These are phyloP conservation scores for Gadus macrocephalus DNA, from an alignment of 2,113 vertebrate genomes.

Conservation along the genomic window DNA sequence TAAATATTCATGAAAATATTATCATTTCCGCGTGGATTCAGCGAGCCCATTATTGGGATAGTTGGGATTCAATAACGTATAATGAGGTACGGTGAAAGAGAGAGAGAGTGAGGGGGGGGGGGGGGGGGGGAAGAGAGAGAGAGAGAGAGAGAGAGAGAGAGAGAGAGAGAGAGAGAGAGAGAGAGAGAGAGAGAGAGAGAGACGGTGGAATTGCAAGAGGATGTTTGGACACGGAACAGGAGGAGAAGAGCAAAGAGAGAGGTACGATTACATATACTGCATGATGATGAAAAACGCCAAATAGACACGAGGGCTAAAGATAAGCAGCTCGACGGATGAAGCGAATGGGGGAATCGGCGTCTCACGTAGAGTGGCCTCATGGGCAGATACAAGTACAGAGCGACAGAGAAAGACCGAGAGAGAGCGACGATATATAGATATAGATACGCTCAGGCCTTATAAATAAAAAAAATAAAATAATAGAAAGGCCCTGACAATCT, in stretches of 20 bases:
- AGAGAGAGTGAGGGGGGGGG: conserved; percentile 3
- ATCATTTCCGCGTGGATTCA: conserved; percentile 46
- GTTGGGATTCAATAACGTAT: conserved; percentile 32
- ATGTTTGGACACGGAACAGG: not conserved
- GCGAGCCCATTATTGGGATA: conserved; percentile 40
- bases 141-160: conserved; percentile 11
- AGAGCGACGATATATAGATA: not conserved
- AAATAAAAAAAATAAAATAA: not conserved
- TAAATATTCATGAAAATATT: conserved; percentile 28
- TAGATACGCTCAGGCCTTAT: not conserved
- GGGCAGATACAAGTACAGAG: not conserved
- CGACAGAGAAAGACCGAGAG: not conserved
- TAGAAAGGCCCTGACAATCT: conserved; percentile 8
- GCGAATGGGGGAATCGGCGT: too few species aligned
- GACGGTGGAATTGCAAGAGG: not conserved
- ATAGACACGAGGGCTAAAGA: not conserved
- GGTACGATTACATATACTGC: not conserved
- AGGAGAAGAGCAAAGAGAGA: not conserved
- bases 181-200: conserved; percentile 6
- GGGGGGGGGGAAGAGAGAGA: not conserved
- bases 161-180: not conserved
- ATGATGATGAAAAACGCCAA: not conserved
- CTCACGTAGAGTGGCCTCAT: not conserved
- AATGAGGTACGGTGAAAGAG: conserved; percentile 30
- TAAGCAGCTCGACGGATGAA: not conserved